These are phyloP conservation scores for Hypercompe scribonia DNA, from an alignment of 2,888 invertebrate genomes.

Conservation along the genomic window DNA sequence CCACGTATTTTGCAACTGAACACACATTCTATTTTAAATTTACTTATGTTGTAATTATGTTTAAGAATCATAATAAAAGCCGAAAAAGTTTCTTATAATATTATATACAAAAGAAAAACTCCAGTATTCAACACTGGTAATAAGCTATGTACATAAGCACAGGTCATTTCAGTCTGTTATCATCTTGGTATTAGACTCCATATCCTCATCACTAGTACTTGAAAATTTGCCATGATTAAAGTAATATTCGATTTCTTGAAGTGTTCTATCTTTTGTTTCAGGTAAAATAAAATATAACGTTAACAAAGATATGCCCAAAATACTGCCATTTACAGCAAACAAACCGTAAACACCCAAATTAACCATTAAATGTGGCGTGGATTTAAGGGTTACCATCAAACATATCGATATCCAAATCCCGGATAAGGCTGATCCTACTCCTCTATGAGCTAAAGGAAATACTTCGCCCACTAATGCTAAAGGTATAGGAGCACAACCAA, in stretches of 20 bases:
- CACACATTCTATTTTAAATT: too few relatives aligned
- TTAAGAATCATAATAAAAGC: too few relatives aligned
- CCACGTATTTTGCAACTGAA: too few relatives aligned
- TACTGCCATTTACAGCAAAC: constrained; percentile 50
- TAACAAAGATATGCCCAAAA: constrained; percentile 43
- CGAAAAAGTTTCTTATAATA: too few relatives aligned
- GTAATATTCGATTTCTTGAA: constrained; percentile 62
- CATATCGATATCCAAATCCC: constrained; percentile 59
- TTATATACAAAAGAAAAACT: too few relatives aligned
- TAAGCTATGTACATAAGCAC: background rate
- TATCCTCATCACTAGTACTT: constrained; percentile 20
- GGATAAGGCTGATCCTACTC: constrained; percentile 58
- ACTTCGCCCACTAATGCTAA: constrained; percentile 71
- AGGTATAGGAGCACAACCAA: constrained; percentile 73
- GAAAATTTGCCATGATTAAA: constrained; percentile 48
- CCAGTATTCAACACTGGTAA: too few relatives aligned
- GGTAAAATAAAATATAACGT: constrained; percentile 57
- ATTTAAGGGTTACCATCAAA: constrained; percentile 60
- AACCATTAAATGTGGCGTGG: constrained; percentile 60
- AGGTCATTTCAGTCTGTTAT: constrained; percentile 10
- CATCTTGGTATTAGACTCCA: constrained; percentile 33
- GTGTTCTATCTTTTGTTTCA: constrained; percentile 63
- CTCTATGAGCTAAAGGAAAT: constrained; percentile 69
- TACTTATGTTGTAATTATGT: too few relatives aligned
- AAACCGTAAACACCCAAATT: constrained; percentile 56